These are phyloP conservation scores for Lysandra bellargus DNA, from an alignment of 2,888 invertebrate species.

Conservation along the genomic window DNA sequence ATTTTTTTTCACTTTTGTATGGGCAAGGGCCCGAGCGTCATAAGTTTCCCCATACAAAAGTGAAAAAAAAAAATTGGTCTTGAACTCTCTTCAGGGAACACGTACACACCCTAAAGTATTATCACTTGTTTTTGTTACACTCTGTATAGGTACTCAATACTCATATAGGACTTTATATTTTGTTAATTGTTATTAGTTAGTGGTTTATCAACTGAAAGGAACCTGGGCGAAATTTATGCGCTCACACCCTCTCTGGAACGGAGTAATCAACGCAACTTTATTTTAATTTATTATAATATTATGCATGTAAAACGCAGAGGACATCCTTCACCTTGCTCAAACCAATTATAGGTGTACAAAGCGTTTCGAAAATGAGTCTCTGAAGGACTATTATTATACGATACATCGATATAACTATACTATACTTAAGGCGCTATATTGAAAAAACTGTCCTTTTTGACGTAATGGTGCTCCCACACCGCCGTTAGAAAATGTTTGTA, in stretches of 20 bases:
- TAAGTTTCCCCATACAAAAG: no score
- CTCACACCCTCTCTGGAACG: background rate
- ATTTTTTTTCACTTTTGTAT: no score
- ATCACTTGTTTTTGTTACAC: no score
- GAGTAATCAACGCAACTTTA: slow-evolving; percentile 22
- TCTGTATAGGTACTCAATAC: no score
- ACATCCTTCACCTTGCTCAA: slow-evolving; percentile 7
- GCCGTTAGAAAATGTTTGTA: no score
- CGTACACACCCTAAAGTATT: no score
- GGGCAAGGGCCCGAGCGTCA: no score
- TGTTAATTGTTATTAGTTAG: background rate
- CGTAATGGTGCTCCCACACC: no score
- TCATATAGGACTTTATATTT: background rate
- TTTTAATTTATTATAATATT: slow-evolving; percentile 25
- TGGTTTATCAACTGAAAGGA: slow-evolving; percentile 23
- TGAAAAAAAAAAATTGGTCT: no score
- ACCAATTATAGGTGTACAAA: slow-evolving; percentile 5
- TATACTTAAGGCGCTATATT: no score
- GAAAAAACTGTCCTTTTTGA: no score
- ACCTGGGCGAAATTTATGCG: slow-evolving; percentile 25
- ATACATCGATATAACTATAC: background rate
- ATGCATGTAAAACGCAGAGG: slow-evolving; percentile 22
- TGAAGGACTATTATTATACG: background rate
- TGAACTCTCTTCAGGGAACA: no score
- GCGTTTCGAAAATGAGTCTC: background rate